A percentile compares a stretch with the other conserved stretches of the same genome.
phyloP scores from a whole-genome alignment of 2,888 invertebrate species.

The Himalopsyche tibetana region DNA sequence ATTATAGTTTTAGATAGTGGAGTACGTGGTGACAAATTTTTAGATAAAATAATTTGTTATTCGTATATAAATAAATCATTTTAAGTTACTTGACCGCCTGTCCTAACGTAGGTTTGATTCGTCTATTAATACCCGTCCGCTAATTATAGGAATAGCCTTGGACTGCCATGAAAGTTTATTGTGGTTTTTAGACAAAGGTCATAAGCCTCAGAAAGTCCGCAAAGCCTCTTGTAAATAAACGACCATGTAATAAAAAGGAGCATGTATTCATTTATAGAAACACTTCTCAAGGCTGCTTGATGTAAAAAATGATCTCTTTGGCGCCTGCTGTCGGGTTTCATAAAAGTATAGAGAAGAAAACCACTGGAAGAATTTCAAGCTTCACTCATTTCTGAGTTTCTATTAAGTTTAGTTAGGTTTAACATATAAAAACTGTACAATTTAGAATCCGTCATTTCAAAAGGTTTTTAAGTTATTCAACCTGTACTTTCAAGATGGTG shows the following conservation, averaged over 20 bases:
- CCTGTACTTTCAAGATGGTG: too few relatives aligned
- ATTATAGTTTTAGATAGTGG: too few relatives aligned
- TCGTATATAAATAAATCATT: not conserved
- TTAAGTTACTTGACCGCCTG: not conserved
- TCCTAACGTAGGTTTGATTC: constrained; percentile 5
- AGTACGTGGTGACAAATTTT: too few relatives aligned
- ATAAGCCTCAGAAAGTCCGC: not conserved
- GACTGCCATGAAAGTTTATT: constrained; percentile 20
- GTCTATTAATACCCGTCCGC: not conserved
- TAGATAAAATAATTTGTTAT: too few relatives aligned
- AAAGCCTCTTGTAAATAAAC: constrained; percentile 28
- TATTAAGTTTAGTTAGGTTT: too few relatives aligned
- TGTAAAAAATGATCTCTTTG: not conserved
- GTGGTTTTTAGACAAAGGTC: constrained; percentile 38
- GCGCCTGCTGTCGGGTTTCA: not conserved
- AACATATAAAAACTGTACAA: too few relatives aligned
- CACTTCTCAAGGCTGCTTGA: not conserved
- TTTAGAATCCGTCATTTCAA: too few relatives aligned
- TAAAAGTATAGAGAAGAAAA: too few relatives aligned
- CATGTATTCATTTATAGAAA: not conserved
- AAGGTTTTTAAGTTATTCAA: too few relatives aligned
- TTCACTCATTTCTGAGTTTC: too few relatives aligned
- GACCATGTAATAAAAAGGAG: constrained; percentile 1
- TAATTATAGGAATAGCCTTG: constrained; percentile 13
- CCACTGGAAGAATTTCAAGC: too few relatives aligned